Evolutionary conservation across 2,797 vertebrate genomes (phyloP), one percentile per base, ranked within the genome.

Genomic region (Acomys russatus): DNA sequence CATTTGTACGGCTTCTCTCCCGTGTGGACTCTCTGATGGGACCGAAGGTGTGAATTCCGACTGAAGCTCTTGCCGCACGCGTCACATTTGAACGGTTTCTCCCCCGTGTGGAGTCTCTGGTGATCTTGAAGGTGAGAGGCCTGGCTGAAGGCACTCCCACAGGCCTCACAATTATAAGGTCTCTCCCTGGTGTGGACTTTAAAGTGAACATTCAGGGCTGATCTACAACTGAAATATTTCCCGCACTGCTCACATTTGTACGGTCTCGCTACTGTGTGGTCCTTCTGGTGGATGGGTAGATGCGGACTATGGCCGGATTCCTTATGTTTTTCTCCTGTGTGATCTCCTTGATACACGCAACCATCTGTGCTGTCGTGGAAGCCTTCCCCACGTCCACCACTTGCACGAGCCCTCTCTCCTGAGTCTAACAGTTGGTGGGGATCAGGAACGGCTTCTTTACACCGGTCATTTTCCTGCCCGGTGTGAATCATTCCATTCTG

Each of bases 181-280:
- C 97, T 98, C 54, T 97, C 93, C 94, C 95, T 89, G 0, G 68
- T 94, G 74, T 97, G 97, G n/a, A 96, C 92, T 79, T 96, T 95
- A n/a, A 73, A 56, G 11, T 97, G 97, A 80, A 96, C 61, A 0
- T 71, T 92, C 64, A 98, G 94, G 4, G 96, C 91, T 23, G 97
- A 97, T 33, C 73, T 97, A 80, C 44, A 94, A 79, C 88, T 93
- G 54, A 98, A 98, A 66, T 63, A 88, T 83, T 98, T 98, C 3
- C 84, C 20, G 3, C 64, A 86, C 2, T 33, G 83, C 83, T 70
- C 83, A n/a, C 83, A 70, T 2, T 22, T 94, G 68, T 97, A 97
- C 0, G 96, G 96, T 71, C 97, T 98, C 70, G 95, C 95, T 38
- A 78, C 25, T 0, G 73, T 80, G 25, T 96, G 97, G 85, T 93